Evolutionary conservation across 2,888 invertebrate species (phyloP), one percentile per base, ranked within the genome.

Genomic region (Drosophila helvetica): DNA sequence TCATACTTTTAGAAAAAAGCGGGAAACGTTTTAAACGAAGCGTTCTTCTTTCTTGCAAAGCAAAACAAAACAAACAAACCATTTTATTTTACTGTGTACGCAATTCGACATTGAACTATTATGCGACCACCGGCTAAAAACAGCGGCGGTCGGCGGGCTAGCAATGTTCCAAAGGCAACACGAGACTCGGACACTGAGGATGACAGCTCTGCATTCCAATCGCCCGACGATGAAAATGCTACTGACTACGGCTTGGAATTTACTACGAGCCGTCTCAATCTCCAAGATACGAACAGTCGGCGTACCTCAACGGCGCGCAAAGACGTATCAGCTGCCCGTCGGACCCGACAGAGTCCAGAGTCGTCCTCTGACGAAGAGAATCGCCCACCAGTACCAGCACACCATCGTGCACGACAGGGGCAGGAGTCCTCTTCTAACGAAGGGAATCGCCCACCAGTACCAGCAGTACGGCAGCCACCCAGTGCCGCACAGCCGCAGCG

Each of bases 191-290:
- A 12, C 7, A 38, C 46, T 2, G 59, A 70, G 6, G 61, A 67
- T 1, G n/a, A 50, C 8, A 19, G 17, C 12, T 8, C 1, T 10
- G 4, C 45, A 30, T 87, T 85, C 53, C 54, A 45, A 17, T 65
- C 83, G 10, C 70, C 75, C 2, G 62, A 50, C 0, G 17, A 3
- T 0, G 45, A 61, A 0, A 56, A 72, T 1, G 66, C n/a, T 18
- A 86, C 84, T 1, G 86, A 84, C 55, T 85, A 83, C 48, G 81
- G 71, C 27, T 57, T 85, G 18, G 81, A 85, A 1, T 80, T 76
- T 53, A 83, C 75, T 7, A 76, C 68, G 10, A 73, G 77, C 19
- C 63, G 46, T n/a, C 67, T 73, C 8, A 45, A 63, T 19, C 30
- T 57, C 15, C 15, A 50, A 18, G 30, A 18, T 2, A 22, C 47